Evolutionary conservation across 2,888 invertebrate genomes (phyloP).

Genomic region (Agrilus cyanescens): DNA sequence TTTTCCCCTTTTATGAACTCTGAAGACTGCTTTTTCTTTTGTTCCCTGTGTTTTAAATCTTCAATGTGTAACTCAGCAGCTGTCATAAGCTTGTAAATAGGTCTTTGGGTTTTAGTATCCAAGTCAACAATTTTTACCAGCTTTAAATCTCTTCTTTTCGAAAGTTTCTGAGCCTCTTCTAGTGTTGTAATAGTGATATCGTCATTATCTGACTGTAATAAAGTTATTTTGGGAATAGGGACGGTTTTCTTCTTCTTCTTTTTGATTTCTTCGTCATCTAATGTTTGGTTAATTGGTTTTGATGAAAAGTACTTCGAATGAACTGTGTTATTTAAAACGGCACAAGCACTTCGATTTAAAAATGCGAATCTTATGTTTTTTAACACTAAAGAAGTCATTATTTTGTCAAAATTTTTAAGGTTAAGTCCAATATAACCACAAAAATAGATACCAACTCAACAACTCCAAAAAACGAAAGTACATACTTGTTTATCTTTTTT

Average conservation of each 20-base stretch:
- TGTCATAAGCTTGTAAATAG: conserved; percentile 58
- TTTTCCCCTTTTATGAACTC: conserved; percentile 47
- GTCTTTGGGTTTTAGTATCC: conserved; percentile 54
- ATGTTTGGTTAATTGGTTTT: not conserved
- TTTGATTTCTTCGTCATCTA: conserved; percentile 7
- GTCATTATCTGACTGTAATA: conserved; percentile 45
- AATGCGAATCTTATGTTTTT: too few relatives aligned
- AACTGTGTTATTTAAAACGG: too few relatives aligned
- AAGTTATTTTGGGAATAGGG: conserved; percentile 49
- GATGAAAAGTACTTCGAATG: too few relatives aligned
- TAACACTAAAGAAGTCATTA: too few relatives aligned
- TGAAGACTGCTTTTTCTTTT: conserved; percentile 30
- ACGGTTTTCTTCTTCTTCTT: conserved; percentile 26
- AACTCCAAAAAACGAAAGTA: too few relatives aligned
- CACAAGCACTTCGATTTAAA: too few relatives aligned
- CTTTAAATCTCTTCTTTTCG: conserved; percentile 54
- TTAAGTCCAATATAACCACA: too few relatives aligned
- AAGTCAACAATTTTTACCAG: conserved; percentile 56
- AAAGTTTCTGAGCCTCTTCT: conserved; percentile 57
- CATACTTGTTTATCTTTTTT: too few relatives aligned
- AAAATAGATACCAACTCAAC: too few relatives aligned
- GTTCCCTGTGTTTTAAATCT: conserved; percentile 43
- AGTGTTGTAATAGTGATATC: conserved; percentile 48
- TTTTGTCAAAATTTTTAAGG: too few relatives aligned
- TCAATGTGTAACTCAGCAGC: conserved; percentile 51